These are phyloP conservation scores for Bilobella aurantiaca DNA, from an alignment of 1,140 invertebrate species.

Conservation along the genomic window DNA sequence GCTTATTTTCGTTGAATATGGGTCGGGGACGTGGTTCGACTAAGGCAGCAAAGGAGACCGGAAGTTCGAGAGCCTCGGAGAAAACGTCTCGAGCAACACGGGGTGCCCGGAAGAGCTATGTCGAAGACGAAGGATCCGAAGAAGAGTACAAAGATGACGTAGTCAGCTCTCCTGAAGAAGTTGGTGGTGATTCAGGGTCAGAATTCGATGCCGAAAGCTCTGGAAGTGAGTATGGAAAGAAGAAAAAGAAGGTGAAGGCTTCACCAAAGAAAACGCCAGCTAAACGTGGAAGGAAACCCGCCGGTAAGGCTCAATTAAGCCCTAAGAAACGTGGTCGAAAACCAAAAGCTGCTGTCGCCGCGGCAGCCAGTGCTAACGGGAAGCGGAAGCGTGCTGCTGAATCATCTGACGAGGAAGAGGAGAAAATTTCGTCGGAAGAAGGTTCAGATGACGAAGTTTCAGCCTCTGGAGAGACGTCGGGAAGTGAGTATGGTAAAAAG, in stretches of 20 bases:
- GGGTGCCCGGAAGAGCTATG: not conserved
- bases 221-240: slow-evolving; percentile 31
- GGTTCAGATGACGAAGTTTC: slow-evolving; percentile 15
- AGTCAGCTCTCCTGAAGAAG: not conserved
- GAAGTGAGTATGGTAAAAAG: slow-evolving; percentile 29
- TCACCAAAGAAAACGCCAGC: slow-evolving; percentile 11
- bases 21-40: not conserved
- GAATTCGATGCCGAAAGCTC: slow-evolving; percentile 6
- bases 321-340: slow-evolving; percentile 9
- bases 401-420: slow-evolving; percentile 9
- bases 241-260: slow-evolving; percentile 11
- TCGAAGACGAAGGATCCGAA: not conserved
- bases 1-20: not conserved
- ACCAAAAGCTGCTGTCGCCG: not conserved
- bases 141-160: not conserved
- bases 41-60: not conserved
- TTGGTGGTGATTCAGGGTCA: not conserved
- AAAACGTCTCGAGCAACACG: not conserved
- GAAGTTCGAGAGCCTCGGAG: not conserved
- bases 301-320: not conserved
- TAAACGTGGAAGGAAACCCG: not conserved
- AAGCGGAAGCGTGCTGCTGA: slow-evolving; percentile 2
- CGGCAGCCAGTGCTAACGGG: not conserved
- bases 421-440: not conserved
- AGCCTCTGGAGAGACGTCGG: slow-evolving; percentile 20